phyloP scores from a whole-genome alignment of 2,113 vertebrate species.

The Mustelus asterias region DNA sequence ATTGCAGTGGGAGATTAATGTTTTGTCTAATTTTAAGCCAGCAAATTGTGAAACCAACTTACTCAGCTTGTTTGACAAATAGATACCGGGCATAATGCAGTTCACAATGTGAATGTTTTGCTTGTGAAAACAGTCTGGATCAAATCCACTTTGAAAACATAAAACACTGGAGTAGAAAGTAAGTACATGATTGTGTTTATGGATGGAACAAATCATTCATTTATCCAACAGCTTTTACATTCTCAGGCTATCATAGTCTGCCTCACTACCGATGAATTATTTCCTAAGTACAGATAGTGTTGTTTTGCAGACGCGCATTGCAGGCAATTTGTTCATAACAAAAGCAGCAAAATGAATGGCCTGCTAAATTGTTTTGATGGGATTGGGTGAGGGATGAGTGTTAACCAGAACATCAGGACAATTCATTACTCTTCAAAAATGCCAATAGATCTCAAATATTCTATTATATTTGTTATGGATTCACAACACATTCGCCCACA shows the following conservation, averaged over 20 bases:
- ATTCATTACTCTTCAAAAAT: neutral
- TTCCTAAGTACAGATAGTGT: neutral
- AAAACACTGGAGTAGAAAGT: neutral
- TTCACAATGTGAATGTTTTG: neutral
- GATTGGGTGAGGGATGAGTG: neutral
- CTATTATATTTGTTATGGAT: neutral
- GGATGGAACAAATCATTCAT: neutral
- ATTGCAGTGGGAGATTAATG: neutral
- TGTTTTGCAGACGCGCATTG: neutral
- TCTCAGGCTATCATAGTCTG: neutral
- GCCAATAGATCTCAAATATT: neutral
- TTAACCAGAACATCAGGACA: neutral
- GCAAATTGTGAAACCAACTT: slow-evolving; percentile 6
- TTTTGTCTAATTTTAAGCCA: neutral
- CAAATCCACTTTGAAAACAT: neutral
- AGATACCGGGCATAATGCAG: neutral
- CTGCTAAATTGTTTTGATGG: neutral
- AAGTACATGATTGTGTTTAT: neutral
- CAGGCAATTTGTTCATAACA: neutral
- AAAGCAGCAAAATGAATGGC: too few species aligned
- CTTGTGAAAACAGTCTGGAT: neutral
- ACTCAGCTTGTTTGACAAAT: slow-evolving; percentile 2
- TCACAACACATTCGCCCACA: neutral
- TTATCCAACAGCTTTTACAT: neutral
- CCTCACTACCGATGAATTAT: neutral